A percentile compares a stretch with the other conserved stretches of the same genome.
Evolutionary conservation across 2,888 invertebrate species (phyloP).

Genomic region (Taenaris catops): DNA sequence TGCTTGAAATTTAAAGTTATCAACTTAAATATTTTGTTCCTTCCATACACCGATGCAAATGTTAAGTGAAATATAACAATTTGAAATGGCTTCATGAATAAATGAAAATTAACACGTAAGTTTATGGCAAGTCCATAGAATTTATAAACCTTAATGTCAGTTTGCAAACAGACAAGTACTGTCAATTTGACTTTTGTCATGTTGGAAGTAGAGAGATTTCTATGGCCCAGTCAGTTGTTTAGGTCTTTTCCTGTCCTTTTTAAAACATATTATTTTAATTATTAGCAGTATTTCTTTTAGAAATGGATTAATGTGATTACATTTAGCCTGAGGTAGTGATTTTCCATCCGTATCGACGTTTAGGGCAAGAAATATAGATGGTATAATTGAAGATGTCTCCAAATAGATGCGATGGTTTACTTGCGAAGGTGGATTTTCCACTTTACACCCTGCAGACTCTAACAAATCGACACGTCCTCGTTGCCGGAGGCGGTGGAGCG

Average conservation of each 20-base stretch:
- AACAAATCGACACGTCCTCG: constrained; percentile 94
- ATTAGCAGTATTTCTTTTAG: constrained; percentile 37
- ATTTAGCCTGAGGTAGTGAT: constrained; percentile 40
- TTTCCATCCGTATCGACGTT: constrained; percentile 29
- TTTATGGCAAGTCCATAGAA: too few relatives aligned
- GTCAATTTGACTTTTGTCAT: constrained; percentile 76
- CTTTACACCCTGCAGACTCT: constrained; percentile 94
- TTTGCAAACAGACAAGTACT: constrained; percentile 12
- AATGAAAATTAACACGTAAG: too few relatives aligned
- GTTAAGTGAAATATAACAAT: too few relatives aligned
- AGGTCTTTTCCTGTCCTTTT: constrained; percentile 40
- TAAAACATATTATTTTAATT: constrained; percentile 47
- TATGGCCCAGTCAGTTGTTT: constrained; percentile 44
- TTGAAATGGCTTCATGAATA: too few relatives aligned
- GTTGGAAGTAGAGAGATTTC: constrained; percentile 66
- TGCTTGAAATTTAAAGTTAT: too few relatives aligned
- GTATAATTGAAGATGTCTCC: constrained; percentile 61
- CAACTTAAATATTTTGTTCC: too few relatives aligned
- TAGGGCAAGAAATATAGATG: constrained; percentile 42
- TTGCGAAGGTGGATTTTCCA: constrained; percentile 95
- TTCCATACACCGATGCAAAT: too few relatives aligned
- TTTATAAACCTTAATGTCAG: constrained; percentile 7
- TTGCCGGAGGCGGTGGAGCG: constrained; percentile 98
- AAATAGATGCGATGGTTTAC: constrained; percentile 83
- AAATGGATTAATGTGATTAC: constrained; percentile 48